Evolutionary conservation across 1,140 invertebrate species (phyloP), one percentile per base, ranked within the genome.

Genomic region (Ceratina japonica): DNA sequence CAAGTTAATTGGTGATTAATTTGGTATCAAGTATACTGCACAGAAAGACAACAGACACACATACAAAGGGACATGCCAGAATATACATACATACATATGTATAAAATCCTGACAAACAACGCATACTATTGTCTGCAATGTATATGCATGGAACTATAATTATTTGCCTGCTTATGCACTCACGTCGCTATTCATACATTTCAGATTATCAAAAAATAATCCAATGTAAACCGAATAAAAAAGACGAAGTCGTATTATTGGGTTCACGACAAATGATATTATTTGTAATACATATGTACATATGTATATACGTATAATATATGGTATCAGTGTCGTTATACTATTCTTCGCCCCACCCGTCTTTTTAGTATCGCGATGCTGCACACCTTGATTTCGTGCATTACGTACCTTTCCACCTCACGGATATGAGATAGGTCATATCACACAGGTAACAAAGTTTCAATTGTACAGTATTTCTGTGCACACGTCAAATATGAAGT

Each of bases 381-480:
- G 75, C 78, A 79, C 54, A 86, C 84, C 84, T 86, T 83, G 84
- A 81, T 86, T 83, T 86, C 81, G 75, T 86, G 79, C 79, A 76
- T 86, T 81, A 80, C 79, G 71, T 75, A 81, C 75, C 70, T 86
- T 75, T 82, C 72, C 77, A 75, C 44, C 73, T 84, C 69, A 77
- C 72, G 85, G 85, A 76, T 63, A 86, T 86, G 84, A 83, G 81
- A 86, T 82, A 70, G 61, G 71, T 59, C 77, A 52, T 75, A 83
- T 79, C 78, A 70, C 63, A 79, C 78, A 86, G 84, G 84, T 86
- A 86, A 37, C 18, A 49, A 79, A 59, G 44, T 69, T 37, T 74
- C 52, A 52, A 13, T 62, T 49, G 15, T 54, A 37, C 49, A 49
- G 52, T 71, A 49, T 64, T 59, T 22, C n/a, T 8, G 44, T 49